Percentiles rank a stretch among this genome's conserved stretches.
Conservation (phyloP, 1,140 invertebrate species). For the Bombus turneri region DNA sequence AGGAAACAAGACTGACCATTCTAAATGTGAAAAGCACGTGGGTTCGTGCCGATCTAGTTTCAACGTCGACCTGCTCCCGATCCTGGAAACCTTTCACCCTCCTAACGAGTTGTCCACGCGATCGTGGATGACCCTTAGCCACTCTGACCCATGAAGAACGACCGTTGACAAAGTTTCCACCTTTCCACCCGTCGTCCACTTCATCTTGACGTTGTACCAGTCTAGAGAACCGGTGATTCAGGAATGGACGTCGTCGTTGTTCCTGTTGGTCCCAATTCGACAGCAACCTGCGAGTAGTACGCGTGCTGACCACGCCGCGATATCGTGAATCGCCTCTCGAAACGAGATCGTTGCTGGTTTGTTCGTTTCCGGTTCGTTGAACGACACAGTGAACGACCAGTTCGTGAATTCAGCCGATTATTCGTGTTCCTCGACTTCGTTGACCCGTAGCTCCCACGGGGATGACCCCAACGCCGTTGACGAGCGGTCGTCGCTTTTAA, state of each 20-base stretch:
- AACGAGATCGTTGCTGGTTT: conserved; percentile 63
- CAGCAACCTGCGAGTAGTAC: conserved; percentile 54
- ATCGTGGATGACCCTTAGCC: conserved; percentile 52
- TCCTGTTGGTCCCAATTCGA: not conserved
- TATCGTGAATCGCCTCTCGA: conserved; percentile 36
- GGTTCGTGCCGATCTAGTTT: conserved; percentile 60
- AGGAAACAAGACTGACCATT: conserved; percentile 20
- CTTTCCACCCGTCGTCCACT: conserved; percentile 27
- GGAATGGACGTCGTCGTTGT: not conserved
- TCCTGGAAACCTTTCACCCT: conserved; percentile 55
- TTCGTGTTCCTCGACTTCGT: conserved; percentile 64
- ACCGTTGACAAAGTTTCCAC: conserved; percentile 61
- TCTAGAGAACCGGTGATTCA: conserved; percentile 18
- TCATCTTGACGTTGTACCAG: conserved; percentile 5
- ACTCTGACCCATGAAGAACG: conserved; percentile 36
- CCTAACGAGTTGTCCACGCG: conserved; percentile 68
- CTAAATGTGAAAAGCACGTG: conserved; percentile 8
- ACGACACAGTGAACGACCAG: conserved; percentile 7
- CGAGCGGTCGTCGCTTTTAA: conserved; percentile 36
- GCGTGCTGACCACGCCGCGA: conserved; percentile 57
- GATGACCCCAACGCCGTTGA: conserved; percentile 69
- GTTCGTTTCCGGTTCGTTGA: conserved; percentile 63
- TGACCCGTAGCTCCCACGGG: conserved; percentile 75
- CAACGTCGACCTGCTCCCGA: conserved; percentile 49
- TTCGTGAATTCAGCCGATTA: conserved; percentile 46